Evolutionary conservation across 2,113 vertebrate genomes (phyloP).

Genomic region (Stegostoma tigrinum): DNA sequence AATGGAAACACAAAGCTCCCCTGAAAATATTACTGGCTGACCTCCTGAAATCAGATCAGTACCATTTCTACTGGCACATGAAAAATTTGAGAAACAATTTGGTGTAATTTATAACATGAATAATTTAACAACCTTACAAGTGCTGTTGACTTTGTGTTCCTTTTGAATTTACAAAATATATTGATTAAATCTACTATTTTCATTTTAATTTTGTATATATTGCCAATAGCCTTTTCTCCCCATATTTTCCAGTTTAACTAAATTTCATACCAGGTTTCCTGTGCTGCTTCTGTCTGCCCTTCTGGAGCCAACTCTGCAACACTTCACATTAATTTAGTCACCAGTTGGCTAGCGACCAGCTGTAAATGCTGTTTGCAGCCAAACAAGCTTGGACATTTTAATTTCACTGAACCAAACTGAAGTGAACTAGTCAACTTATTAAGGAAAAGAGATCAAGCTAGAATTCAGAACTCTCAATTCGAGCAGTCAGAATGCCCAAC

Average conservation of each 20-base stretch:
- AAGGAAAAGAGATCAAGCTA: neutral
- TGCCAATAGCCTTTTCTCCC: neutral
- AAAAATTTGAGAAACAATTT: neutral
- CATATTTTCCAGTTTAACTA: neutral
- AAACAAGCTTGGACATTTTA: neutral
- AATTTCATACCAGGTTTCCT: neutral
- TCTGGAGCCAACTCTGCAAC: neutral
- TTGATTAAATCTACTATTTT: neutral
- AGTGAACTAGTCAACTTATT: neutral
- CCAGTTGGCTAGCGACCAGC: neutral
- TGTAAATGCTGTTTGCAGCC: neutral
- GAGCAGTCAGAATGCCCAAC: neutral
- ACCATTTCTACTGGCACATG: no score
- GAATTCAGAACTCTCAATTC: neutral
- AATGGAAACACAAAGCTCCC: no score
- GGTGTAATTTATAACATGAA: neutral
- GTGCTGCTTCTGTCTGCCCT: neutral
- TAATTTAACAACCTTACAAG: neutral
- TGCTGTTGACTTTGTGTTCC: neutral
- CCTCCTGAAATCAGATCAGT: no score
- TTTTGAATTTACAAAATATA: neutral
- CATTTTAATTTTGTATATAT: neutral
- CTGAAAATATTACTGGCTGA: no score
- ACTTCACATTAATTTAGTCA: neutral
- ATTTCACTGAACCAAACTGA: neutral